These are phyloP conservation scores for Cololabis saira DNA, from an alignment of 2,113 vertebrate species.

Conservation along the genomic window DNA sequence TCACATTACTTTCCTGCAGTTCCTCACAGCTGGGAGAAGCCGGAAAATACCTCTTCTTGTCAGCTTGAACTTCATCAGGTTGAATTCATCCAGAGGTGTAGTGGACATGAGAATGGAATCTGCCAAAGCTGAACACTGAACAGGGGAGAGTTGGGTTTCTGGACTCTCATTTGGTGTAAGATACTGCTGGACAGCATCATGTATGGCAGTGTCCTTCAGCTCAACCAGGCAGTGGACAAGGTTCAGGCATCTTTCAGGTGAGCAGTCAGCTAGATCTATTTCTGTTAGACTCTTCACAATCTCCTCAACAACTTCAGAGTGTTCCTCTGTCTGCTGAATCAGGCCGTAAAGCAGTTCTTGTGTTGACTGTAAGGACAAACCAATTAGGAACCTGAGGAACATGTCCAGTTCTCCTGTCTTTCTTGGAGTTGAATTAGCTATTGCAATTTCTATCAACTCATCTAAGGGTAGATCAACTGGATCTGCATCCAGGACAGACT, in stretches of 20 bases:
- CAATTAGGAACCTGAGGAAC: constrained; percentile 49
- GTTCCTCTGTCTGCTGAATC: constrained; percentile 17
- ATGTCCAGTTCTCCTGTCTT: constrained; percentile 46
- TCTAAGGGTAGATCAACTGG: constrained; percentile 32
- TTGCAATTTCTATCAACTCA: constrained; percentile 41
- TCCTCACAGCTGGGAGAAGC: constrained; percentile 45
- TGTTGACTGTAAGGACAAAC: constrained; percentile 20
- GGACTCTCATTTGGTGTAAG: constrained; percentile 1
- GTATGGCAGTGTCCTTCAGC: constrained; percentile 29
- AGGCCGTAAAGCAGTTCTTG: fast-evolving
- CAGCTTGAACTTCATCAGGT: constrained; percentile 29
- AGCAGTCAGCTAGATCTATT: fast-evolving
- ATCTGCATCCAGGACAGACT: constrained; percentile 2
- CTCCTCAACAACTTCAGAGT: not conserved
- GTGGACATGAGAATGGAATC: constrained; percentile 34
- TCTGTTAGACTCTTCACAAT: not conserved
- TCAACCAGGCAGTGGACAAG: constrained; percentile 48
- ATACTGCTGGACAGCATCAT: constrained; percentile 12
- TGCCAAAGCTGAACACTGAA: constrained; percentile 50
- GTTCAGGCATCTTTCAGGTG: constrained; percentile 49
- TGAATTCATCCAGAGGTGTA: constrained; percentile 33
- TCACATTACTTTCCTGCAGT: constrained; percentile 38
- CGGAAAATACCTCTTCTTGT: constrained; percentile 18
- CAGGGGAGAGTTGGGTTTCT: constrained; percentile 21
- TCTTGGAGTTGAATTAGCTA: constrained; percentile 22